Evolutionary conservation across 2,113 vertebrate genomes (phyloP).

Genomic region (Platysteira castanea): DNA sequence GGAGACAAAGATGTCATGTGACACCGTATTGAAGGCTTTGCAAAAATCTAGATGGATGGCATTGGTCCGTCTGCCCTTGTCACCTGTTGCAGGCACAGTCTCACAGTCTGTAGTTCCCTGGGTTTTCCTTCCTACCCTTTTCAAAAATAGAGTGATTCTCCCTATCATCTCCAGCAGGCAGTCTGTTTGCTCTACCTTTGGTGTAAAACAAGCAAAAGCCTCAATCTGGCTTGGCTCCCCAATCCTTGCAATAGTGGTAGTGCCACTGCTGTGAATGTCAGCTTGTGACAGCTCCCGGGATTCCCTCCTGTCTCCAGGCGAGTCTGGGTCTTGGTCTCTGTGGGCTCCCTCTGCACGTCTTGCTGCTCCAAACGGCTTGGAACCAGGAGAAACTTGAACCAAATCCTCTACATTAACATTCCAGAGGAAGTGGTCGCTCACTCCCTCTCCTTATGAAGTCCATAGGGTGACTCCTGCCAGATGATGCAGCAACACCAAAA

Average conservation of each 20-base stretch:
- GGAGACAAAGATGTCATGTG: not conserved
- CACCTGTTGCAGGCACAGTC: not conserved
- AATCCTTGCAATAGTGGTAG: not conserved
- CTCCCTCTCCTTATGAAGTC: not conserved
- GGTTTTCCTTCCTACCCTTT: not conserved
- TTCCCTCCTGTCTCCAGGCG: not conserved
- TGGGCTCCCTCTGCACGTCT: not conserved
- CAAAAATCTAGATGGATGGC: not conserved
- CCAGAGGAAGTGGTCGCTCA: rapidly evolving
- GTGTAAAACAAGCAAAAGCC: not conserved
- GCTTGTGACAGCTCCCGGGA: not conserved
- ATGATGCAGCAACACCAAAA: not conserved
- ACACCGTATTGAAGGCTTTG: not conserved
- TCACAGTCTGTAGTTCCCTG: not conserved
- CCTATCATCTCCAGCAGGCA: not conserved
- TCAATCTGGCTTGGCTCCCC: not conserved
- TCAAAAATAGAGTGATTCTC: not conserved
- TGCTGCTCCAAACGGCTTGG: not conserved
- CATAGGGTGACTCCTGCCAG: not conserved
- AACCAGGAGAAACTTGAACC: not conserved
- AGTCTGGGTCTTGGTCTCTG: not conserved
- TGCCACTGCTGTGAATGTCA: not conserved
- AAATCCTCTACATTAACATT: not conserved
- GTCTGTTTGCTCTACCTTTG: not conserved
- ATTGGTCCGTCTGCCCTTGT: not conserved